phyloP scores from a whole-genome alignment of 2,888 invertebrate genomes.

The Brachycybe producta region DNA sequence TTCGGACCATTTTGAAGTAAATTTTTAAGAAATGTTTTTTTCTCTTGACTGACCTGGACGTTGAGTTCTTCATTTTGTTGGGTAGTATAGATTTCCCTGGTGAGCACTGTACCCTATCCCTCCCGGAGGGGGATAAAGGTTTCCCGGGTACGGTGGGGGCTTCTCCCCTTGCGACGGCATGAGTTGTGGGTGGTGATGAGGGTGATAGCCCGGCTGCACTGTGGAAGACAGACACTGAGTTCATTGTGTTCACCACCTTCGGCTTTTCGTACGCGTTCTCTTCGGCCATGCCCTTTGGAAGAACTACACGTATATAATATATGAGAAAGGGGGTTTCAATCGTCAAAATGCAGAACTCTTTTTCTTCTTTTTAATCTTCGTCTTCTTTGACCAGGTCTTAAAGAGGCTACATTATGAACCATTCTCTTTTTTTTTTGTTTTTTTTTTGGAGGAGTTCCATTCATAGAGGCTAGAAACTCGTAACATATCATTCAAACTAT shows the following conservation, averaged over 20 bases:
- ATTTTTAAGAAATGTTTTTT: not conserved
- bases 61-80: constrained; percentile 50
- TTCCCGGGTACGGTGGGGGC: constrained; percentile 51
- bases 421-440: no score
- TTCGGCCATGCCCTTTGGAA: constrained; percentile 12
- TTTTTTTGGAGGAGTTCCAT: no score
- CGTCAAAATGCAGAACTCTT: no score
- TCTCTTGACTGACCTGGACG: constrained; percentile 36
- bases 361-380: no score
- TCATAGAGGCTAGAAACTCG: no score
- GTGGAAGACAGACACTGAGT: constrained; percentile 18
- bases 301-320: constrained; percentile 7
- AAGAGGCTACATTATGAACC: no score
- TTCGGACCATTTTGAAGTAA: not conserved
- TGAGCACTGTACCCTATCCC: constrained; percentile 52
- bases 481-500: no score
- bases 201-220: constrained; percentile 14
- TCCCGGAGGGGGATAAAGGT: constrained; percentile 83
- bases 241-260: constrained; percentile 12
- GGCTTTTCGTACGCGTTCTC: constrained; percentile 12
- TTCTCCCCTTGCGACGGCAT: constrained; percentile 11
- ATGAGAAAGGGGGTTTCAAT: not conserved
- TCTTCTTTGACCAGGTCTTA: no score
- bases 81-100: constrained; percentile 60
- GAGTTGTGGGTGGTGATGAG: not conserved